Evolutionary conservation across 2,888 invertebrate species (phyloP), one percentile per base, ranked within the genome.

Genomic region (Sturmia bella): DNA sequence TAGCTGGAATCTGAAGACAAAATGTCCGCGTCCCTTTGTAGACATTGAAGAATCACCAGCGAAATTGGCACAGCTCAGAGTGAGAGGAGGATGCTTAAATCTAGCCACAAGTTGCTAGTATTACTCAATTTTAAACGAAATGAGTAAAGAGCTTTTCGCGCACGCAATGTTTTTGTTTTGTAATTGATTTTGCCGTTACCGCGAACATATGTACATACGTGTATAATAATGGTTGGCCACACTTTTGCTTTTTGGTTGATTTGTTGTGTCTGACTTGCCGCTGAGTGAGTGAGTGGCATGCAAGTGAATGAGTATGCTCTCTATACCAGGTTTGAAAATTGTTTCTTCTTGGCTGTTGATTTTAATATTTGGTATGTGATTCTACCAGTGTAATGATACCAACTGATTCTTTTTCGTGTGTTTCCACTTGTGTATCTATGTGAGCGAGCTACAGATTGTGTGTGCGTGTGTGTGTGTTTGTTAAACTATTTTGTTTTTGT

Each of bases 401-500:
- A 56, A 75, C 48, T 64, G 56, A 64, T 78, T 72, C 48, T 72
- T 70, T 64, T 78, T 78, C 52, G 43, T 72, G 43, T 66, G 50
- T 72, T 72, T 72, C 70, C 57, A 52, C 56, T 52, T 68, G 43
- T 75, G 48, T 68, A 50, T 74, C 59, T 70, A 63, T 73, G 56
- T 59, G 57, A 57, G 45, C 15, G 45, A 69, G 21, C 24, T 39
- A 50, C 32, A n/a, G 7, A 45, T 64, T 41, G 37, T 37, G 45
- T 73, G 48, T 52, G 50, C 74, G 69, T 83, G 80, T 78, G 68
- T 77, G 73, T 68, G 43, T 83, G 27, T 70, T 4, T 27, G 27
- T 32, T 32, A 32, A 32, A 32, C 32, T 41, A 80, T 17, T 61
- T 59, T 52, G 52, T 68, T 56, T 77, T 72, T 37, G 17, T 45